A percentile compares a stretch with the other conserved stretches of the same genome.
These are phyloP conservation scores for Mustela lutreola DNA, from an alignment of 2,113 vertebrate species.

Conservation along the genomic window DNA sequence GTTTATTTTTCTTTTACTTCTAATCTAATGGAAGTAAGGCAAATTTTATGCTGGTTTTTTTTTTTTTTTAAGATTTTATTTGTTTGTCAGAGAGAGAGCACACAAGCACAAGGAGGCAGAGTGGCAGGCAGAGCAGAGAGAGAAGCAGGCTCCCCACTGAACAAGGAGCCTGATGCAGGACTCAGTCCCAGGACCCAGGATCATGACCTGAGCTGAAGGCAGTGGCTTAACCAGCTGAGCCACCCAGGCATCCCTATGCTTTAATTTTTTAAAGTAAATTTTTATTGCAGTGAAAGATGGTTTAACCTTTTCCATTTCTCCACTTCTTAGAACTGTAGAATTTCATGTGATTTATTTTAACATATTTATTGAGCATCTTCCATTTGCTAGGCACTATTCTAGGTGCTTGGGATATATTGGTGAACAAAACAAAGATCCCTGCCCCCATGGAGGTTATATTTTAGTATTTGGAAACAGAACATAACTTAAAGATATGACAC, in stretches of 20 bases:
- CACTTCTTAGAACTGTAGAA: constrained; percentile 17
- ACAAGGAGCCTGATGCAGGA: too few species aligned
- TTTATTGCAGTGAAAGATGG: constrained; percentile 49
- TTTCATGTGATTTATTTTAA: neutral
- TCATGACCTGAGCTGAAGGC: too few species aligned
- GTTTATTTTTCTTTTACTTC: constrained; percentile 46
- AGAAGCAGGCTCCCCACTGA: too few species aligned
- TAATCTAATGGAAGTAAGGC: neutral
- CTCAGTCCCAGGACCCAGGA: too few species aligned
- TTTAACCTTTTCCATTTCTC: constrained; percentile 35
- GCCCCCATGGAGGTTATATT: neutral
- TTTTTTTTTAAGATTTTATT: constrained; percentile 46
- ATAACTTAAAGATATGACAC: neutral
- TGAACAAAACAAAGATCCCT: constrained; percentile 27
- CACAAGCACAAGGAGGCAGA: too few species aligned
- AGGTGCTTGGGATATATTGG: neutral
- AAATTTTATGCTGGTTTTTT: constrained; percentile 32
- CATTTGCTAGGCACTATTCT: neutral
- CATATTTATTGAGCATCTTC: neutral
- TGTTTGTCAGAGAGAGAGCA: neutral
- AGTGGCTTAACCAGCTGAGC: too few species aligned
- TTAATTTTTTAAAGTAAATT: constrained; percentile 24
- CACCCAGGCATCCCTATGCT: too few species aligned
- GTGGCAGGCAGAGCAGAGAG: too few species aligned
- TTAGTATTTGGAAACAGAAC: constrained; percentile 32